Evolutionary conservation across 2,113 vertebrate species (phyloP).

Genomic region (Phylloscopus trochilus): DNA sequence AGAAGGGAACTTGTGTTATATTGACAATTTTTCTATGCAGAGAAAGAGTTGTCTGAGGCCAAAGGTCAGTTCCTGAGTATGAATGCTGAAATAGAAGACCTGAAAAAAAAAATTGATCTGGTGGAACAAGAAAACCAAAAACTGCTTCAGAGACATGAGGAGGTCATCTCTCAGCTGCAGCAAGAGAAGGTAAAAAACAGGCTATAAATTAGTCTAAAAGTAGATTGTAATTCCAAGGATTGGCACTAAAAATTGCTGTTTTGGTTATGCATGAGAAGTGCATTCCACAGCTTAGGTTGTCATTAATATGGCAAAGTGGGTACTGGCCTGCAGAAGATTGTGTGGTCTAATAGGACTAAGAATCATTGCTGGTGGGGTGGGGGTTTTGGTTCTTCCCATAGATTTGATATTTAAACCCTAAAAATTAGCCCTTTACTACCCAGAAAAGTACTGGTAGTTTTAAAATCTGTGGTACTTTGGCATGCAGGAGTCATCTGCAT

Average conservation of each 20-base stretch:
- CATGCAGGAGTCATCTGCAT: conserved; percentile 75
- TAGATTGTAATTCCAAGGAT: background rate
- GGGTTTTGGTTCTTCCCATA: background rate
- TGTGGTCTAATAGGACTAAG: background rate
- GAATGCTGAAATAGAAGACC: conserved; percentile 70
- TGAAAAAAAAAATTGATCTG: conserved; percentile 71
- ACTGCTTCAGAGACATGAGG: conserved; percentile 73
- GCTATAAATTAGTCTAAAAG: background rate
- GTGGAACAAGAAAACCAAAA: conserved; percentile 67
- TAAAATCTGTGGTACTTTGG: background rate
- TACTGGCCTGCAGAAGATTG: background rate
- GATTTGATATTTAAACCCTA: background rate
- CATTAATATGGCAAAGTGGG: background rate
- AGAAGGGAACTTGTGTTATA: background rate
- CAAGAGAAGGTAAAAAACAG: conserved; percentile 80
- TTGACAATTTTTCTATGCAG: conserved; percentile 26
- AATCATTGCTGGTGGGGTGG: background rate
- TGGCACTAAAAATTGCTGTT: background rate
- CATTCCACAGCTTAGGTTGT: background rate
- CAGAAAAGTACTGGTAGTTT: background rate
- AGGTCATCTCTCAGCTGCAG: conserved; percentile 69
- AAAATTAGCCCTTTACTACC: background rate
- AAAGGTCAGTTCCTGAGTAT: conserved; percentile 69
- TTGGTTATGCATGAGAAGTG: background rate
- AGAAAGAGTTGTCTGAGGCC: conserved; percentile 53